Evolutionary conservation across 2,888 invertebrate species (phyloP), one percentile per base, ranked within the genome.

Genomic region (Hypercompe scribonia): DNA sequence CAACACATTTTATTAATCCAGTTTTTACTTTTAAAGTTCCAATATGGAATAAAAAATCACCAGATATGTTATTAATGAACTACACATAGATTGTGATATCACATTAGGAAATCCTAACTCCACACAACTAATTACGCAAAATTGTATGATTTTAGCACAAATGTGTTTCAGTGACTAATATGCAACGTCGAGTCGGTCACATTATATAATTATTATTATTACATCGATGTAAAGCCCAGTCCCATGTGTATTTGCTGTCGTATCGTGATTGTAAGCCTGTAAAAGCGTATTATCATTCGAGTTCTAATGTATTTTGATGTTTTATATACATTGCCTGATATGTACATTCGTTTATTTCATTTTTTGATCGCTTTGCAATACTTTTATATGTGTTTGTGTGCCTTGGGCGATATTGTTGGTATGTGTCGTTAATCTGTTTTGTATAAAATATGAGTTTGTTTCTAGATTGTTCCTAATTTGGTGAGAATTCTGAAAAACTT

Each of bases 401-500:
- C 88, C 86, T 87, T 81, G 88, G 84, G 86, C 83, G 83, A 78
- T 61, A 58, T 66, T 13, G 66, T 74, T 76, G 61, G 79, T 80
- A 46, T 81, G 72, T 73, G 39, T 72, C 74, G 70, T 83, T 70
- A 63, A 71, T 68, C 36, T 31, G 10, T 42, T 81, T 33, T 73
- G 68, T 77, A 75, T 84, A 81, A 88, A 77, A 78, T 80, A 81
- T 80, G 76, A 81, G 77, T 87, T 90, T 90, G 81, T 87, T 96
- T 96, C 73, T 96, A 99, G 99, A 98, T 99, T 93, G 99, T 99
- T 86, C 99, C 99, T 76, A 99, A 99, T 94, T 96, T 99, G 94
- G 99, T 99, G 87, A 97, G 99, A 89, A 99, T 99, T 92, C 95
- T 99, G 93, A 99, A 99, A 96, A 99, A 99, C 94, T 96, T 99